Evolutionary conservation across 2,888 invertebrate species (phyloP), one percentile per base, ranked within the genome.

Genomic region (Coremacera marginata): DNA sequence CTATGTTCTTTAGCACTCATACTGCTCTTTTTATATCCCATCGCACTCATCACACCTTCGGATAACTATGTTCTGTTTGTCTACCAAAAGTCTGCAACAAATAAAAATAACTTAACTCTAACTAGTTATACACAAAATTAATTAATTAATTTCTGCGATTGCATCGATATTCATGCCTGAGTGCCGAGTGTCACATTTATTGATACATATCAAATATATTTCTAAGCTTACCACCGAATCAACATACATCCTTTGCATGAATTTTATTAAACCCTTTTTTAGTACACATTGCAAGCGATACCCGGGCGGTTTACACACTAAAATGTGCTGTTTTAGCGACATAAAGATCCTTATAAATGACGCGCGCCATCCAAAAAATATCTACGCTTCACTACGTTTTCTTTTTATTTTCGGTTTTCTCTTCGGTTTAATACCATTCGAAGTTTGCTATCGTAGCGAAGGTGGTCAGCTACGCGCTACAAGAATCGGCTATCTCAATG

Each of bases 371-470:
- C 86, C 87, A 0, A 76, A 68, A 22, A 83, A 87, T 80, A 82
- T 88, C 65, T 87, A 86, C 76, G 83, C 80, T 37, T 85, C 86
- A 49, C 83, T 82, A 57, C 83, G 84, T 3, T 19, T 85, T 0
- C 72, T 84, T 3, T 81, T 87, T 1, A 11, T 80, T 0, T 8
- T 87, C 11, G 80, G 83, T 0, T 80, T 83, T 7, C 22, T 82
- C 1, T 79, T 82, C 4, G 88, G 88, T 3, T 72, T 88, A 44
- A 81, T 83, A 34, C 88, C 88, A 0, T 84, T 81, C 25, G 76
- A 79, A 44, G 81, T 86, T 25, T 76, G 67, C 7, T 76, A 70
- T 5, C 62, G 78, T 0, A 70, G 75, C 11, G 62, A 75, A 22
- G 0, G 57, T 68, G 16, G 14, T 44, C 78, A 74, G 51, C 62